These are phyloP conservation scores for Chironomus riparius DNA, from an alignment of 2,888 invertebrate genomes.

Conservation along the genomic window DNA sequence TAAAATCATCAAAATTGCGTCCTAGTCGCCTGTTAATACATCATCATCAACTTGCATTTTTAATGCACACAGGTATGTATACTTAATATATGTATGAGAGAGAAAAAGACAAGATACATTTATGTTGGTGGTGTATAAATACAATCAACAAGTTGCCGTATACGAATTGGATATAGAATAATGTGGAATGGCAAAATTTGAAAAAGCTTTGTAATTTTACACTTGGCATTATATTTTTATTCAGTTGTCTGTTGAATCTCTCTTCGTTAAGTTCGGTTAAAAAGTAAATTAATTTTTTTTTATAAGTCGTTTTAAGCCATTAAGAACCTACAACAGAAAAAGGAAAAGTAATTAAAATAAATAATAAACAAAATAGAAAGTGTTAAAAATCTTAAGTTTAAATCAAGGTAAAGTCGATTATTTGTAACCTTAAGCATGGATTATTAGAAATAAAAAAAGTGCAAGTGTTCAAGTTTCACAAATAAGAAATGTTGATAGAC, in stretches of 20 bases:
- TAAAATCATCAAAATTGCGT: too few species aligned
- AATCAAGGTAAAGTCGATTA: too few species aligned
- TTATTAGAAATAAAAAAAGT: not conserved
- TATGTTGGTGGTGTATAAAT: not conserved
- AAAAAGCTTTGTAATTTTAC: not conserved
- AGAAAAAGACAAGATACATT: not conserved
- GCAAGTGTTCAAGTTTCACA: not conserved
- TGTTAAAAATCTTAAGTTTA: too few species aligned
- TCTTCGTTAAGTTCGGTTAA: constrained; percentile 7
- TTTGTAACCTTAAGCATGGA: too few species aligned
- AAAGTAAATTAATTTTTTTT: not conserved
- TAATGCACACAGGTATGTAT: not conserved
- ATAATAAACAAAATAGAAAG: too few species aligned
- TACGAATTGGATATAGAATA: not conserved
- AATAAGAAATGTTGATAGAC: not conserved
- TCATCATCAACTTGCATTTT: too few species aligned
- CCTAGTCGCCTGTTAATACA: too few species aligned
- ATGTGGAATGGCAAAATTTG: constrained; percentile 15
- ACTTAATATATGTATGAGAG: not conserved
- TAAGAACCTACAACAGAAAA: not conserved
- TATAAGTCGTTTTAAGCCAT: not conserved
- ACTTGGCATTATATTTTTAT: constrained; percentile 15
- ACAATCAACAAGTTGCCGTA: constrained; percentile 16
- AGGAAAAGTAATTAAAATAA: too few species aligned
- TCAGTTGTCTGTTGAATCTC: constrained; percentile 23